These are phyloP conservation scores for Hylaea fasciaria DNA, from an alignment of 2,888 invertebrate genomes.

Conservation along the genomic window DNA sequence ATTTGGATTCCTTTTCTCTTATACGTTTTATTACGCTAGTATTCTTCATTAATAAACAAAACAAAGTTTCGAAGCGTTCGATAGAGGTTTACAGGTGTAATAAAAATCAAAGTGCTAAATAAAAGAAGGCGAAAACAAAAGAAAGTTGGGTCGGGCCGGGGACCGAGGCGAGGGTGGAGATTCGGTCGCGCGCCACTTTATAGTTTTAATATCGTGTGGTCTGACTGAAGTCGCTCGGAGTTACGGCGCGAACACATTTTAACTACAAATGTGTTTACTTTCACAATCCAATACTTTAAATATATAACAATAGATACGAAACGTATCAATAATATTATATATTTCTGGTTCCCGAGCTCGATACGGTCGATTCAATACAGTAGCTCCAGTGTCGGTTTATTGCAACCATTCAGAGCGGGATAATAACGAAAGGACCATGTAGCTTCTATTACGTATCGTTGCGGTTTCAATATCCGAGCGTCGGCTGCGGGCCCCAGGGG, in stretches of 20 bases:
- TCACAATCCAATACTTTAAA: constrained; percentile 15
- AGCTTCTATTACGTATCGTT: constrained; percentile 31
- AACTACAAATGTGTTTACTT: constrained; percentile 70
- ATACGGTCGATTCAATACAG: constrained; percentile 25
- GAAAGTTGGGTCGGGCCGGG: constrained; percentile 49
- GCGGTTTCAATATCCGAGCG: constrained; percentile 33
- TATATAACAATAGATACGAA: constrained; percentile 12
- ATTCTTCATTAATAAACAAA: constrained; percentile 47
- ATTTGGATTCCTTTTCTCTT: constrained; percentile 70
- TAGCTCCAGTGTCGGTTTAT: constrained; percentile 23
- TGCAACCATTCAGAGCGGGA: constrained; percentile 26
- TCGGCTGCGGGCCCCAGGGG: constrained; percentile 21
- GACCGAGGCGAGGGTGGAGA: constrained; percentile 52
- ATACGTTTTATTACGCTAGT: constrained; percentile 38
- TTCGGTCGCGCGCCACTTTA: constrained; percentile 77
- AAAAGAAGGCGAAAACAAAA: constrained; percentile 62
- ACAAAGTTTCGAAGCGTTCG: constrained; percentile 52
- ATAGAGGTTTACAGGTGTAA: constrained; percentile 55
- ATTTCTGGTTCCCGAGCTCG: constrained; percentile 11
- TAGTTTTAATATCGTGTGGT: constrained; percentile 82
- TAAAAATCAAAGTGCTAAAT: constrained; percentile 62
- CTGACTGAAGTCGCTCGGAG: constrained; percentile 65
- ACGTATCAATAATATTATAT: constrained; percentile 18
- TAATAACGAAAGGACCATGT: constrained; percentile 31
- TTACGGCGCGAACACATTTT: constrained; percentile 69